Conservation (phyloP, 2,113 vertebrate genomes). For the Illadopsis cleaveri region DNA sequence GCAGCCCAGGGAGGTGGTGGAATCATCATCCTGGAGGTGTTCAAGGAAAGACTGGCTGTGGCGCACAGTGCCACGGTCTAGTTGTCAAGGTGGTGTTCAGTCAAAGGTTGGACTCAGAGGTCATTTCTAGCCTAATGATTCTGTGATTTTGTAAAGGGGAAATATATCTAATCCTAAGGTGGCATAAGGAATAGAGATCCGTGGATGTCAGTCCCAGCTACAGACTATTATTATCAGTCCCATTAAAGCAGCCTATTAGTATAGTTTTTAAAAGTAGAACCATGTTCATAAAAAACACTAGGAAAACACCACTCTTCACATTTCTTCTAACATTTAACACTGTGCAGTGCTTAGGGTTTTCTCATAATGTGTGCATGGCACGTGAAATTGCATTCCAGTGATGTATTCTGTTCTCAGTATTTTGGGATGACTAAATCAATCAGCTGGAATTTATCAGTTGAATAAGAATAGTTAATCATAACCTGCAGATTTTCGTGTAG, state of each 20-base stretch:
- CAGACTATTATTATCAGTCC: background rate
- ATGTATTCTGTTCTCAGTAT: background rate
- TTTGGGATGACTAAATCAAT: background rate
- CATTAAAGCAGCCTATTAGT: background rate
- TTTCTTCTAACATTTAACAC: background rate
- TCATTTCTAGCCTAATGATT: background rate
- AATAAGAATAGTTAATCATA: background rate
- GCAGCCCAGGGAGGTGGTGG: too few species aligned
- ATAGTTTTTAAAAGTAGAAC: background rate
- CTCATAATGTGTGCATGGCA: fast-evolving
- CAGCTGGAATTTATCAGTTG: background rate
- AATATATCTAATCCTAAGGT: background rate
- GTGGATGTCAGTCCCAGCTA: background rate
- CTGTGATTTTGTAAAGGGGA: background rate
- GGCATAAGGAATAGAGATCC: background rate
- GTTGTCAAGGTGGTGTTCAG: background rate
- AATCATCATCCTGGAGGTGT: background rate
- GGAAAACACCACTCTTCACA: background rate
- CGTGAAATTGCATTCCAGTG: background rate
- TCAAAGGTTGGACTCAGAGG: background rate
- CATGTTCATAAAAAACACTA: fast-evolving
- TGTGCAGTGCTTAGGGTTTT: background rate
- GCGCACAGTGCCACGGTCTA: fast-evolving
- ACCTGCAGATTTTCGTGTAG: background rate
- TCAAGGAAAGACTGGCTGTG: background rate